These are phyloP conservation scores for Eupithecia dodoneata DNA, from an alignment of 2,888 invertebrate genomes.

Conservation along the genomic window DNA sequence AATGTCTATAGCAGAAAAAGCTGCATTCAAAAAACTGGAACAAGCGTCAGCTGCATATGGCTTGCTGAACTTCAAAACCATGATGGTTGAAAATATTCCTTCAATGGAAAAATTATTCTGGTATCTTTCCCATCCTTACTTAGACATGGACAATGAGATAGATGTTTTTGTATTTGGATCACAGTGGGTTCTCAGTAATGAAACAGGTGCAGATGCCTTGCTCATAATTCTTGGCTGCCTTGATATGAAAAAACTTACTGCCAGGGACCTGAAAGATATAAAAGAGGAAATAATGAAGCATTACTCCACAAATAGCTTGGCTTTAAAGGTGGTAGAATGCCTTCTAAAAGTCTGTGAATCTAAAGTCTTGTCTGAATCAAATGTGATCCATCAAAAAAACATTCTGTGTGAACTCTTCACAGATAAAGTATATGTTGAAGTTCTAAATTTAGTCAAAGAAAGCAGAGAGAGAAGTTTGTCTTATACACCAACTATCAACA, in stretches of 20 bases:
- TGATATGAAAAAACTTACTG: constrained; percentile 60
- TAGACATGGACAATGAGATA: constrained; percentile 63
- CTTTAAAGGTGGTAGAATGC: constrained; percentile 64
- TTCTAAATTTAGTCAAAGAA: constrained; percentile 55
- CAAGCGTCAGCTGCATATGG: constrained; percentile 62
- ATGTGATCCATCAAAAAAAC: constrained; percentile 48
- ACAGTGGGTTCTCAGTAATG: constrained; percentile 62
- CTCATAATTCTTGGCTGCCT: constrained; percentile 68
- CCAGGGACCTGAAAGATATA: constrained; percentile 58
- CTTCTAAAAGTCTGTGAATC: constrained; percentile 51
- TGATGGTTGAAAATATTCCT: constrained; percentile 64
- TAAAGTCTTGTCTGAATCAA: constrained; percentile 44
- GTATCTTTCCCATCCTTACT: constrained; percentile 74
- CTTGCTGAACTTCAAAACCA: constrained; percentile 63
- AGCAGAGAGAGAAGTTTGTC: constrained; percentile 56
- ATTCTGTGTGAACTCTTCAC: constrained; percentile 59
- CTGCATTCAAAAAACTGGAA: constrained; percentile 60
- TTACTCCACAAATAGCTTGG: constrained; percentile 59
- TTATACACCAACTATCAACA: constrained; percentile 60
- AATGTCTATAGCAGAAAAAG: constrained; percentile 66
- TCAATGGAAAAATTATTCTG: constrained; percentile 66
- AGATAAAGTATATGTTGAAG: constrained; percentile 66
- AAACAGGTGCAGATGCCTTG: constrained; percentile 65
- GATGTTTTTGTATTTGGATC: constrained; percentile 72
- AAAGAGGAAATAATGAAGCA: constrained; percentile 46